Percentiles rank a stretch among this genome's conserved stretches.
Evolutionary conservation across 2,797 vertebrate species (phyloP).

Genomic region (Lindbergichthys nudifrons): DNA sequence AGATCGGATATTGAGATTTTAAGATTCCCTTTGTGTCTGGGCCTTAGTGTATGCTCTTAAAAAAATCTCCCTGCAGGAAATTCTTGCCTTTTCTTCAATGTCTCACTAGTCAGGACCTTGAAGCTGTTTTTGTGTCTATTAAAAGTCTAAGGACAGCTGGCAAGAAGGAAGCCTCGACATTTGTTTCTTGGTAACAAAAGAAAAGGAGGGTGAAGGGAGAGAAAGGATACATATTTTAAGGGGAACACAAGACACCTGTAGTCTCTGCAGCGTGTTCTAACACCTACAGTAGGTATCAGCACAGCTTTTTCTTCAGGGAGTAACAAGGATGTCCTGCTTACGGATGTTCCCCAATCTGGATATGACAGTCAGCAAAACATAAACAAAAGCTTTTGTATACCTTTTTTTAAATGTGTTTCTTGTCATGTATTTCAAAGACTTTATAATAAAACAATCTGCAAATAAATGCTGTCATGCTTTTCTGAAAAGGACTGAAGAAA

Average conservation of each 20-base stretch:
- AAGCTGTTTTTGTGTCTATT: constrained; percentile 40
- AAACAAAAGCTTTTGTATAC: neutral
- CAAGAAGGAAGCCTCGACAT: constrained; percentile 35
- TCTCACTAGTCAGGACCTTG: constrained; percentile 42
- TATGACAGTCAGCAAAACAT: neutral
- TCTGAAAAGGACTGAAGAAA: neutral
- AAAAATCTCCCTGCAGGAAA: neutral
- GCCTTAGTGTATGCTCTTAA: neutral
- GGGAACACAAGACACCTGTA: constrained; percentile 46
- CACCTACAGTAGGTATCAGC: too few relatives aligned
- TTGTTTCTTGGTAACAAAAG: constrained; percentile 50
- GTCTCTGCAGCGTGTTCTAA: constrained; percentile 11
- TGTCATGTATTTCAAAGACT: constrained; percentile 13
- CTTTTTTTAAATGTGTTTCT: neutral
- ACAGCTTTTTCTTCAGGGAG: constrained; percentile 12
- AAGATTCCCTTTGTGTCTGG: neutral
- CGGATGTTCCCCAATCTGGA: constrained; percentile 17
- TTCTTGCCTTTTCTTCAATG: constrained; percentile 28
- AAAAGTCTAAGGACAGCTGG: constrained; percentile 13
- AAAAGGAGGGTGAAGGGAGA: constrained; percentile 4
- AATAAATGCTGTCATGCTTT: neutral
- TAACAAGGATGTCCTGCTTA: constrained; percentile 24
- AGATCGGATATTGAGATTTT: neutral
- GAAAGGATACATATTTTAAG: constrained; percentile 27
- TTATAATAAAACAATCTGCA: neutral